These are phyloP conservation scores for Pogonocichla stellata DNA, from an alignment of 2,113 vertebrate species.

Conservation along the genomic window DNA sequence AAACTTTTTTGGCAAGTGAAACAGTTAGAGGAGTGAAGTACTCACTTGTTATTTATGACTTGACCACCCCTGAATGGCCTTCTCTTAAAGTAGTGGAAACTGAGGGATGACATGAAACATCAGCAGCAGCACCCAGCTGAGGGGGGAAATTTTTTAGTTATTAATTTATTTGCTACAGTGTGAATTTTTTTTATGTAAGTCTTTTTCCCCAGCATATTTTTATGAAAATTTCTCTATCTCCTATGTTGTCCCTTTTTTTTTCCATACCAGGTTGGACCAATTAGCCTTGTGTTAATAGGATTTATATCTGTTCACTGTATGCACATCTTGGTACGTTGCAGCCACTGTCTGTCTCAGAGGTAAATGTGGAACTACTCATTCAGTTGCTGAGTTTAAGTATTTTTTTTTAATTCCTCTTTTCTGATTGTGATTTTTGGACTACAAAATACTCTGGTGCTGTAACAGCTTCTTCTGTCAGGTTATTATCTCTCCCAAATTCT, in stretches of 20 bases:
- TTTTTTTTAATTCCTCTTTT: not conserved
- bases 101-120: not conserved
- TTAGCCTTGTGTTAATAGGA: conserved; percentile 87
- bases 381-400: conserved; percentile 7
- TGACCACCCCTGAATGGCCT: not conserved
- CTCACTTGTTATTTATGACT: not conserved
- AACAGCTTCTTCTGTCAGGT: not conserved
- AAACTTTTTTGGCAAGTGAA: not conserved
- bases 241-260: not conserved
- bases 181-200: not conserved
- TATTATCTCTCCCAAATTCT: not conserved
- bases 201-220: not conserved
- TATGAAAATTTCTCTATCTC: not conserved
- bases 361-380: conserved; percentile 72
- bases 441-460: not conserved
- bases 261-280: conserved; percentile 77
- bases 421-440: not conserved
- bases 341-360: conserved; percentile 85
- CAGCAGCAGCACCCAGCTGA: not conserved
- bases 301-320: conserved; percentile 87
- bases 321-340: conserved; percentile 89
- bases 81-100: not conserved
- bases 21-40: not conserved
- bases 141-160: not conserved
- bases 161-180: not conserved